A percentile compares a stretch with the other conserved stretches of the same genome.
Evolutionary conservation across 2,888 invertebrate genomes (phyloP).

Genomic region (Scaptomyza parva): DNA sequence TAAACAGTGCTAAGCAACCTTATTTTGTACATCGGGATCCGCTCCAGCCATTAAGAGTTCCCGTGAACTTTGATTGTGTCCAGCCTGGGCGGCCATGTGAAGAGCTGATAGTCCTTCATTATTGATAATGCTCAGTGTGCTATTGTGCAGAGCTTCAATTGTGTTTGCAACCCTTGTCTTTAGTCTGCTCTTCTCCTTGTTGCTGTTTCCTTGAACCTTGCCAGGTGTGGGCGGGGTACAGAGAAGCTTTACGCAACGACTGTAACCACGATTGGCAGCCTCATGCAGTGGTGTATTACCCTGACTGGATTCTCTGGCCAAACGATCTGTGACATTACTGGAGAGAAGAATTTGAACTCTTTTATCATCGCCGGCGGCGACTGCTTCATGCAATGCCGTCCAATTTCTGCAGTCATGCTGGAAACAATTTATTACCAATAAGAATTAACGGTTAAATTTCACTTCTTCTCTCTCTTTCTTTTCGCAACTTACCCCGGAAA

Average conservation of each 20-base stretch:
- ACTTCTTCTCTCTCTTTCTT: background rate
- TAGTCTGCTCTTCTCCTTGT: conserved; percentile 67
- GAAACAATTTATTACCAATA: conserved; percentile 17
- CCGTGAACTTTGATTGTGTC: conserved; percentile 97
- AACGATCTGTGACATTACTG: conserved; percentile 76
- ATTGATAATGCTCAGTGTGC: conserved; percentile 89
- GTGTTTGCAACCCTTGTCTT: conserved; percentile 75
- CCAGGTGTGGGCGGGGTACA: conserved; percentile 77
- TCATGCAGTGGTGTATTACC: conserved; percentile 98
- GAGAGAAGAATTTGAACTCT: conserved; percentile 73
- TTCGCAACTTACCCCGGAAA: conserved; percentile 74
- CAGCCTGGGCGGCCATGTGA: conserved; percentile 97
- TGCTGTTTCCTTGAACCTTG: conserved; percentile 42
- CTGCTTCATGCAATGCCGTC: conserved; percentile 81
- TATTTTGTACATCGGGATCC: conserved; percentile 95
- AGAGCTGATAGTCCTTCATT: conserved; percentile 96
- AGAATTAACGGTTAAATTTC: background rate
- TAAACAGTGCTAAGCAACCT: conserved; percentile 86
- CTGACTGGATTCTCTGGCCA: conserved; percentile 86
- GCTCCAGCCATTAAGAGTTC: conserved; percentile 95
- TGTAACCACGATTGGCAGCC: conserved; percentile 97
- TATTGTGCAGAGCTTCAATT: conserved; percentile 87
- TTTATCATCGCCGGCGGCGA: conserved; percentile 79
- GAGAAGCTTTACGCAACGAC: conserved; percentile 91
- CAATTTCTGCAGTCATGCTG: conserved; percentile 79